phyloP scores from a whole-genome alignment of 2,113 vertebrate species.

The Pollachius pollachius region DNA sequence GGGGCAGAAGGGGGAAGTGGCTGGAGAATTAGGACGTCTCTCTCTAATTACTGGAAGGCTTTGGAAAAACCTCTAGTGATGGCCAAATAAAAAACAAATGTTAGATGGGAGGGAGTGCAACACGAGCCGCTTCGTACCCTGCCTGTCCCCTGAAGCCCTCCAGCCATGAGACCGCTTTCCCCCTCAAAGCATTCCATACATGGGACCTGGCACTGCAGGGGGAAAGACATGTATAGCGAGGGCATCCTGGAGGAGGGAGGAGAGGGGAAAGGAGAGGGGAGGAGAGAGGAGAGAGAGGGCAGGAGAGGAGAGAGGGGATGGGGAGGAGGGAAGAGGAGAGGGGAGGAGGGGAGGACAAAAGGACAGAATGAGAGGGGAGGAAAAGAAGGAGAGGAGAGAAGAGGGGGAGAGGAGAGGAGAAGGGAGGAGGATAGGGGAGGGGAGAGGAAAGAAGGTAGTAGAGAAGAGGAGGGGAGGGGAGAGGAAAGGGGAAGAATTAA shows the following conservation, averaged over 20 bases:
- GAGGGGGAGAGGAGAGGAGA: too few species aligned
- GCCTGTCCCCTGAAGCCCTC: conserved; percentile 33
- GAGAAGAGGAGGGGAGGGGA: not conserved
- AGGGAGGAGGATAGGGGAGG: too few species aligned
- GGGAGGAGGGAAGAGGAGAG: too few species aligned
- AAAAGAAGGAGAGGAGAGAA: not conserved
- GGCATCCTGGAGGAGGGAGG: too few species aligned
- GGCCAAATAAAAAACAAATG: conserved; percentile 71
- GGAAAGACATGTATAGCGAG: not conserved
- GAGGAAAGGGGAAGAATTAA: not conserved
- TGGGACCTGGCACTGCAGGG: not conserved
- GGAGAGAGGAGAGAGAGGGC: too few species aligned
- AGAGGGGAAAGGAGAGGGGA: too few species aligned
- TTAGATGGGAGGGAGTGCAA: conserved; percentile 52
- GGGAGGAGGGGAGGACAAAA: too few species aligned
- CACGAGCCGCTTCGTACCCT: conserved; percentile 29
- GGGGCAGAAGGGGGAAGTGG: conserved; percentile 58
- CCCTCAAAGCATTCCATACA: not conserved
- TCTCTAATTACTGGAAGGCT: conserved; percentile 53
- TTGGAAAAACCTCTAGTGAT: conserved; percentile 50
- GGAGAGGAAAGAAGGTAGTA: too few species aligned
- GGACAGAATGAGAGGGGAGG: not conserved
- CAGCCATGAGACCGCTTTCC: not conserved
- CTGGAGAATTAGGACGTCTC: conserved; percentile 58
- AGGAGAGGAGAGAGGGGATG: not conserved